phyloP scores from a whole-genome alignment of 2,113 vertebrate genomes.

The human (Homo sapiens) region GRCh38 chr7:113247501-113248000 shows the following conservation, averaged over 20 bases:
- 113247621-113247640: not conserved
- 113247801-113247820: not conserved
- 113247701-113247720: not conserved
- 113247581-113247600: not conserved
- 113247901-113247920: not conserved
- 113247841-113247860: not conserved
- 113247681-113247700: not conserved
- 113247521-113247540: not conserved
- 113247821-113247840: not conserved
- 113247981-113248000: not conserved
- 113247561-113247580: not conserved
- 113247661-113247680: not conserved
- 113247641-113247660: not conserved
- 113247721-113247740: not conserved
- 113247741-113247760: not conserved
- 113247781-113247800: not conserved
- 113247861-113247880: not conserved
- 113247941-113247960: not conserved
- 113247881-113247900: not conserved
- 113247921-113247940: not conserved
- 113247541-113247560: not conserved
- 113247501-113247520: not conserved
- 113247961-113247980: not conserved
- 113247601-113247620: not conserved
- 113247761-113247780: not conserved